These are phyloP conservation scores for Cuculus canorus DNA, from an alignment of 2,797 vertebrate species.

Conservation along the genomic window DNA sequence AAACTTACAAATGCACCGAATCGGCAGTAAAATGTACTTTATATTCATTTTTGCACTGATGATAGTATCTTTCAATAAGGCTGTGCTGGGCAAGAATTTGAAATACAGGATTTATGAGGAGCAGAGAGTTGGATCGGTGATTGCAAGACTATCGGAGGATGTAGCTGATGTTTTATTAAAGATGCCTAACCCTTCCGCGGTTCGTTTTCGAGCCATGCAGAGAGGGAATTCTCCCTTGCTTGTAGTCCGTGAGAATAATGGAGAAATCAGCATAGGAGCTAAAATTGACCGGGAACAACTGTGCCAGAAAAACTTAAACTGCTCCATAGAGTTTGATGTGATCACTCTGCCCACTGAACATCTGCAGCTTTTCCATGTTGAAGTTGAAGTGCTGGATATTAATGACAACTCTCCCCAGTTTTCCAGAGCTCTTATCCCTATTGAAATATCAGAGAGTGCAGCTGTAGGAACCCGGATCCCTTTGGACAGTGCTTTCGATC, in stretches of 20 bases:
- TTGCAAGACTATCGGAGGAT: conserved; percentile 90
- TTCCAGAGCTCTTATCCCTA: conserved; percentile 89
- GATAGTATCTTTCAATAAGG: conserved; percentile 56
- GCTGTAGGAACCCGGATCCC: conserved; percentile 92
- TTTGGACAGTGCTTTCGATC: conserved; percentile 91
- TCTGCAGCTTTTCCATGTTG: conserved; percentile 94
- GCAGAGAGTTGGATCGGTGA: conserved; percentile 90
- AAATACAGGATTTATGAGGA: conserved; percentile 97
- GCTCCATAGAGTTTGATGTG: conserved; percentile 96
- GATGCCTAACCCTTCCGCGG: conserved; percentile 84
- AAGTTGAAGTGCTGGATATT: conserved; percentile 96
- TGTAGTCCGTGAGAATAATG: conserved; percentile 89
- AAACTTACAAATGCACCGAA: conserved; percentile 35
- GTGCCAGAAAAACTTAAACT: conserved; percentile 94
- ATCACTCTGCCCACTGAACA: conserved; percentile 94
- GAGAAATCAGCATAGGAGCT: conserved; percentile 91
- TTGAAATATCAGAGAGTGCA: conserved; percentile 96
- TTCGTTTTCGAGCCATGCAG: conserved; percentile 94
- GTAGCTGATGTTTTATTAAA: conserved; percentile 86
- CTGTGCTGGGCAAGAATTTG: conserved; percentile 83
- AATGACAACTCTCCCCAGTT: conserved; percentile 97
- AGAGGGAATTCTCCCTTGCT: conserved; percentile 86
- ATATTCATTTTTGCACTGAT: conserved; percentile 66
- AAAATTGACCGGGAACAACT: conserved; percentile 96
- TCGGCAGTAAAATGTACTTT: conserved; percentile 75